Percentiles rank a stretch among this genome's conserved stretches.
These are phyloP conservation scores for Nyctalus aviator DNA, from an alignment of 2,797 vertebrate genomes.

Conservation along the genomic window DNA sequence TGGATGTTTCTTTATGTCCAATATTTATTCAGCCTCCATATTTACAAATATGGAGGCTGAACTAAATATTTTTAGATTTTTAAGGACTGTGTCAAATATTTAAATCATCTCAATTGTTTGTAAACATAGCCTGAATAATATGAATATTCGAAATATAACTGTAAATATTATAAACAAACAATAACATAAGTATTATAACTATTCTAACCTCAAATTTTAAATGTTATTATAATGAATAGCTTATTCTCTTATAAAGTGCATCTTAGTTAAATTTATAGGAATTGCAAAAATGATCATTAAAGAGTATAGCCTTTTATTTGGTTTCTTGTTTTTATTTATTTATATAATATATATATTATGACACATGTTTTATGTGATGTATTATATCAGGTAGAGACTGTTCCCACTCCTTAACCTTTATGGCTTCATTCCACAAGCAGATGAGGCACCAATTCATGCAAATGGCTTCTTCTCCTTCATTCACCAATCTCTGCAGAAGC, in stretches of 20 bases:
- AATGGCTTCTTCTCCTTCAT: not conserved
- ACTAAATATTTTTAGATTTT: not conserved
- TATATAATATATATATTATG: not conserved
- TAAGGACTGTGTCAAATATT: not conserved
- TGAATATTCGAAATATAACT: not conserved
- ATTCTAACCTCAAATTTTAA: not conserved
- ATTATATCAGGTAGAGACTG: not conserved
- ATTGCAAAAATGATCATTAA: not conserved
- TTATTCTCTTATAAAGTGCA: not conserved
- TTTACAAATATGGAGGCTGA: not conserved
- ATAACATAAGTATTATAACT: not conserved
- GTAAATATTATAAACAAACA: not conserved
- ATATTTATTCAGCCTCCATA: not conserved
- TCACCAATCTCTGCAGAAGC: not conserved
- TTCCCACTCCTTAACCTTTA: slow-evolving; percentile 19
- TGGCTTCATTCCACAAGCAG: not conserved
- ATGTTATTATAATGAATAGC: not conserved
- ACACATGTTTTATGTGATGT: not conserved
- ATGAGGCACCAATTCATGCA: not conserved
- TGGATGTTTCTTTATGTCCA: not conserved
- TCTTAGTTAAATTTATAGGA: slow-evolving; percentile 1
- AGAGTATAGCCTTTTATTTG: not conserved
- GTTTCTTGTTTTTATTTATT: not conserved
- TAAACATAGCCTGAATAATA: not conserved
- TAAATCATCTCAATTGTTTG: not conserved